Evolutionary conservation across 2,797 vertebrate genomes (phyloP).

Genomic region (Bovichtus variegatus): DNA sequence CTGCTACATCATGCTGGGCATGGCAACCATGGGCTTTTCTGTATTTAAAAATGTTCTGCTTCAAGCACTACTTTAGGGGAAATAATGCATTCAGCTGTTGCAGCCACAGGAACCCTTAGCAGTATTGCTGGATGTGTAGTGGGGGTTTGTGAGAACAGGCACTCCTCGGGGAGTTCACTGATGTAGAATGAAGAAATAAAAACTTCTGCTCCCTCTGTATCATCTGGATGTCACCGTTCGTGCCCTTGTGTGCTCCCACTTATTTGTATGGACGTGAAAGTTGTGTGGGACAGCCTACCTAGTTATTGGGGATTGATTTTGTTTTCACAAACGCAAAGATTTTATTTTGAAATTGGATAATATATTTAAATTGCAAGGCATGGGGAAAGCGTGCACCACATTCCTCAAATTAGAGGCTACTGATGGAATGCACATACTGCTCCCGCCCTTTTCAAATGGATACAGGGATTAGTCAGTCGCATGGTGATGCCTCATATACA

Average conservation of each 20-base stretch:
- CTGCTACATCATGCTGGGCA: not conserved
- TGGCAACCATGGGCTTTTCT: conserved; percentile 1
- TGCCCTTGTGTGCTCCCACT: conserved; percentile 14
- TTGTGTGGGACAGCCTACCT: not conserved
- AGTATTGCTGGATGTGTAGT: conserved; percentile 20
- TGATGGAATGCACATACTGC: conserved; percentile 21
- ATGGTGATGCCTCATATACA: conserved; percentile 7
- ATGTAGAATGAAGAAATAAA: conserved; percentile 25
- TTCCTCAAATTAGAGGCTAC: conserved; percentile 53
- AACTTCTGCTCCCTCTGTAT: conserved; percentile 25
- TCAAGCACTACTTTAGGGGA: conserved; percentile 1
- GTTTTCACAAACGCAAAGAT: conserved; percentile 15
- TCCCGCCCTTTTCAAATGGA: conserved; percentile 9
- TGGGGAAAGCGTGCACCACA: conserved; percentile 26
- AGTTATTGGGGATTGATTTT: not conserved
- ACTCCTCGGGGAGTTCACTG: conserved; percentile 36
- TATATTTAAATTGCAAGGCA: conserved; percentile 33
- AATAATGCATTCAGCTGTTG: conserved; percentile 37
- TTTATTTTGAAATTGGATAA: conserved; percentile 41
- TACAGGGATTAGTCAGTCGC: conserved; percentile 15
- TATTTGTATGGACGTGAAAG: conserved; percentile 15
- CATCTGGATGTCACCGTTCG: conserved; percentile 5
- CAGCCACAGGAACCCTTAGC: not conserved
- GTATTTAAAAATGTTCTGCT: conserved; percentile 29
- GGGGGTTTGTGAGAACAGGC: conserved; percentile 42